Evolutionary conservation across 2,113 vertebrate genomes (phyloP), one percentile per base, ranked within the genome.

Genomic region (Odobenus rosmarus): DNA sequence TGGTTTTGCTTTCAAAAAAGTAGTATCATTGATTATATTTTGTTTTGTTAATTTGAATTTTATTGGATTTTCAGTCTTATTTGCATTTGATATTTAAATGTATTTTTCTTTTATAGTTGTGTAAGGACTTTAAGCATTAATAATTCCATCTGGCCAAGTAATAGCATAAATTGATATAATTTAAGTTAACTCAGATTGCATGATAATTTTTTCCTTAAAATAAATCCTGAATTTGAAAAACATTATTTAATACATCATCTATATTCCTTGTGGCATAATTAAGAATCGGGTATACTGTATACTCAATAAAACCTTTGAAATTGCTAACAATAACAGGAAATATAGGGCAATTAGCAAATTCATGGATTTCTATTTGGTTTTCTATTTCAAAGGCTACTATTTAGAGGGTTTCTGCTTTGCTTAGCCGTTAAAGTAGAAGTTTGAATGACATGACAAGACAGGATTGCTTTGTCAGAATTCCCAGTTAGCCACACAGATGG

Each of bases 31-130:
- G 33, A 24, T 84, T 84, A 67, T n/a, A 49, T 11, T 90, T 89
- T 90, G 82, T 96, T 82, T 81, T 81, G 49, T 71, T 61, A 59
- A 62, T 79, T 89, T 8, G 39, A 77, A 96, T 72, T 92, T 94
- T 69, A 82, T 85, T 96, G 59, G 42, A 42, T 86, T 95, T 92
- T 67, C 28, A 94, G 31, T 74, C 67, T 67, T 84, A 88, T 67
- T 72, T 88, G 51, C 49, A 89, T 82, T 97, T 80, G 85, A 55
- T 89, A 77, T 92, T 46, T 76, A 91, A 81, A 79, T 88, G n/a
- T 74, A 31, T 39, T 95, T 74, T 94, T 69, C 31, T 92, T 76
- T 39, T 61, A 61, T 55, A 71, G 51, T 85, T 88, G 4, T 31
- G 31, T 53, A 62, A 93, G 10, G 7, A 11, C 3, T 49, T 49